phyloP scores from a whole-genome alignment of 2,888 invertebrate genomes.

The Dasypogon diadema region DNA sequence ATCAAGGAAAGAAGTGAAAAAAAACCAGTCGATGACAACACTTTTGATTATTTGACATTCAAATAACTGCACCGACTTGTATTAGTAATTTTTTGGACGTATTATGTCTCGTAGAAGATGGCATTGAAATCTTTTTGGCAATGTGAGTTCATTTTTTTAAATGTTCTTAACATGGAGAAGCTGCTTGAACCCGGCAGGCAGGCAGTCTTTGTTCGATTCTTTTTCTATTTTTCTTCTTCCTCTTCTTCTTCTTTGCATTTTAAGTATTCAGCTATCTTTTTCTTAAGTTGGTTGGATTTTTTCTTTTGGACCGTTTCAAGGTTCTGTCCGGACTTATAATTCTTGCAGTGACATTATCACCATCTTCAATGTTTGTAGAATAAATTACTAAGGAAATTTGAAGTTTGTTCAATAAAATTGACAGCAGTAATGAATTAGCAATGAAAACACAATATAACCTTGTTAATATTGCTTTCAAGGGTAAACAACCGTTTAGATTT shows the following conservation, averaged over 20 bases:
- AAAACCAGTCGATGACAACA: constrained; percentile 42
- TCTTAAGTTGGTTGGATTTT: background rate
- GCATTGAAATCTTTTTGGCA: too few species aligned
- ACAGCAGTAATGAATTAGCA: background rate
- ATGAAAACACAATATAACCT: too few species aligned
- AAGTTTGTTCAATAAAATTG: background rate
- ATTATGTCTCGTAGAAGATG: background rate
- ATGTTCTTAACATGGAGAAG: constrained; percentile 26
- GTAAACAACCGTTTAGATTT: too few species aligned
- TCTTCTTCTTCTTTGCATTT: background rate
- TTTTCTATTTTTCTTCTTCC: background rate
- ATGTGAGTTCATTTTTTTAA: background rate
- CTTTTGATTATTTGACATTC: constrained; percentile 27
- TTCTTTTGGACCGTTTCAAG: background rate
- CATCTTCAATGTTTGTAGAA: background rate
- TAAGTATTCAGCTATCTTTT: background rate
- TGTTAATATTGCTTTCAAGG: too few species aligned
- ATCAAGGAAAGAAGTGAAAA: background rate
- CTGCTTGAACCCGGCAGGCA: background rate
- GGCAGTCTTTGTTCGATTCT: background rate
- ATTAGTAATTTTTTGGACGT: background rate
- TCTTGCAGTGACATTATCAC: background rate
- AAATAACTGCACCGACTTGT: background rate
- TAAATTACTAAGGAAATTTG: background rate
- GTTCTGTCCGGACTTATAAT: background rate